A percentile compares a stretch with the other conserved stretches of the same genome.
Evolutionary conservation across 1,140 invertebrate species (phyloP).

Genomic region (Drosophila burlai): DNA sequence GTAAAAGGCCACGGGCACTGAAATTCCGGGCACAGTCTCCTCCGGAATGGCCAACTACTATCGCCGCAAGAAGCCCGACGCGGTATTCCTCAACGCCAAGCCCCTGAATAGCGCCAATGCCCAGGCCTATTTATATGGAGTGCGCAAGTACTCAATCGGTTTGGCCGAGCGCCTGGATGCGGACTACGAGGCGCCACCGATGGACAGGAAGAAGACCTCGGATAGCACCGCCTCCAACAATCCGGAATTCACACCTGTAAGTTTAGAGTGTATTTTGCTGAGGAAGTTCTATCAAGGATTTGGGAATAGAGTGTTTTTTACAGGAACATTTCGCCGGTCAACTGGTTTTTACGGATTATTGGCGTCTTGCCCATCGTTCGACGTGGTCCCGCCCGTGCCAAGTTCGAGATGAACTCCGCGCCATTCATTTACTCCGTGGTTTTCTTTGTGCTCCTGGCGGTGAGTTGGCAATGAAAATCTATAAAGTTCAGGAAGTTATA

Average conservation of each 20-base stretch:
- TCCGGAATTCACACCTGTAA: conserved; percentile 71
- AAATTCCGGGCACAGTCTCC: conserved; percentile 49
- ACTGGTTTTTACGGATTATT: conserved; percentile 86
- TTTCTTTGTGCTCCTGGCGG: conserved; percentile 86
- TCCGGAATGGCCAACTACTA: conserved; percentile 75
- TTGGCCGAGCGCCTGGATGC: conserved; percentile 73
- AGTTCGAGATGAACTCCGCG: conserved; percentile 86
- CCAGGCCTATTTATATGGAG: conserved; percentile 68
- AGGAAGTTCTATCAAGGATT: neutral
- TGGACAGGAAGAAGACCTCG: conserved; percentile 61
- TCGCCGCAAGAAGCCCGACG: conserved; percentile 75
- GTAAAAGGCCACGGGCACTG: conserved; percentile 49
- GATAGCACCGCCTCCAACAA: conserved; percentile 64
- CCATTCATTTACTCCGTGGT: conserved; percentile 87
- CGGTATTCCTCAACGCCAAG: conserved; percentile 79
- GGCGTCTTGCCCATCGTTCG: conserved; percentile 87
- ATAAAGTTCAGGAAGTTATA: neutral
- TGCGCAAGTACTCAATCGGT: conserved; percentile 77
- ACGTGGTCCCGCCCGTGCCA: conserved; percentile 84
- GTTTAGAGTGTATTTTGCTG: neutral
- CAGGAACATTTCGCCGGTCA: conserved; percentile 87
- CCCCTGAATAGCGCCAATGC: conserved; percentile 73
- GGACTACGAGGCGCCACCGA: conserved; percentile 51
- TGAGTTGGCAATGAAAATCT: conserved; percentile 24
- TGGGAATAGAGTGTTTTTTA: conserved; percentile 86